Evolutionary conservation across 2,888 invertebrate species (phyloP).

Genomic region (Tinea pellionella): DNA sequence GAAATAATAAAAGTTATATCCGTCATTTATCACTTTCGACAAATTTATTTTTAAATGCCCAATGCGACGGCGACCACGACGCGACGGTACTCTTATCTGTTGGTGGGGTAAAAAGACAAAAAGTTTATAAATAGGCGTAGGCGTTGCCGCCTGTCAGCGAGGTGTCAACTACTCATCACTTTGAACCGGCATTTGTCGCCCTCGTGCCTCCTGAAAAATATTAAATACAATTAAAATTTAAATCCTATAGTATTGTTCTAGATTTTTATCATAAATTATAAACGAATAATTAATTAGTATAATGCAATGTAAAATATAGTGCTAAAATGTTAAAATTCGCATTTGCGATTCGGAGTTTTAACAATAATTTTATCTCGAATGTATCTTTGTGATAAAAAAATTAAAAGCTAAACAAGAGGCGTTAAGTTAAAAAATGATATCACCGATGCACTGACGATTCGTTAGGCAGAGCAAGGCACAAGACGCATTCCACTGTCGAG

Average conservation of each 20-base stretch:
- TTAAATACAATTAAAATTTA: no score
- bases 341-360: no score
- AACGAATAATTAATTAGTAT: no score
- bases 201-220: neutral
- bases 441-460: neutral
- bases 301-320: neutral
- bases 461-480: conserved; percentile 17
- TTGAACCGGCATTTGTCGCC: neutral
- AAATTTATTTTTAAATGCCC: conserved; percentile 69
- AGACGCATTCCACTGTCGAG: conserved; percentile 61
- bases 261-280: no score
- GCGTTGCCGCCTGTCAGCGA: conserved; percentile 41
- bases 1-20: conserved; percentile 68
- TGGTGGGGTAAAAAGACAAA: conserved; percentile 41
- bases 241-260: no score
- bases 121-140: conserved; percentile 28
- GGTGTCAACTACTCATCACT: conserved; percentile 30
- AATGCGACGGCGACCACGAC: conserved; percentile 55
- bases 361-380: neutral
- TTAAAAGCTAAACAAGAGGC: conserved; percentile 4
- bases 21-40: conserved; percentile 69
- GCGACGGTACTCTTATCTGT: conserved; percentile 55
- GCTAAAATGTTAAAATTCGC: no score
- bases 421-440: conserved; percentile 11
- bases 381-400: neutral